Evolutionary conservation across 2,888 invertebrate species (phyloP), one percentile per base, ranked within the genome.

Genomic region (Lissonota sp.): DNA sequence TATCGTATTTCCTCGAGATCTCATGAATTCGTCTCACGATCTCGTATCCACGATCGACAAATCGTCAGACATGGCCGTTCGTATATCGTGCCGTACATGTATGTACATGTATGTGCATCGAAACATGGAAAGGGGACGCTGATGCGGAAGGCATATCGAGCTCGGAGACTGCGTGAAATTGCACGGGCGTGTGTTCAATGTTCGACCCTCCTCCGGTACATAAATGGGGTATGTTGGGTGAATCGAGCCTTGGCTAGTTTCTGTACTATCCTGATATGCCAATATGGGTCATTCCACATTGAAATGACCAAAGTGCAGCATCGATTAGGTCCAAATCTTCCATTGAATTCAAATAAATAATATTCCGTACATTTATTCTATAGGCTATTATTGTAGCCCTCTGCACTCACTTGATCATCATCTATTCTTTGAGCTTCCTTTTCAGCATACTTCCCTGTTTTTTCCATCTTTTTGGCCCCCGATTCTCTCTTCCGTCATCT

Each of bases 21-120:
- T 77, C 39, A 57, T 10, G 63, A 77, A 77, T 71, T 42, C 77
- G 4, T 37, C 63, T 70, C 77, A 77, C 70, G 77, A 77, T 77
- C 70, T 60, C 75, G 67, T 58, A 44, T 62, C 67, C 64, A 69
- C 77, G 49, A 57, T 70, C 77, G 77, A 71, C 70, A 63, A 77
- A 70, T 77, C 70, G 77, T 64, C 63, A 64, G 62, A 51, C 49
- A 57, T 46, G 37, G 57, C 51, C 10, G 51, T 12, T n/a, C n/a
- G 14, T 4, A 12, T 51, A 14, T 51, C n/a, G 51, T n/a, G 14
- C n/a, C 51, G n/a, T 42, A n/a, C 12, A 46, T 40, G 12, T n/a
- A 60, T 39, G 39, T 63, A 26, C 53, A 57, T 26, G 57, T 67
- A 53, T 7, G 5, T 16, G 44, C 40, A 16, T 6, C 5, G 16